Evolutionary conservation across 1,140 invertebrate genomes (phyloP), one percentile per base, ranked within the genome.

Genomic region (Cyclina sinensis): DNA sequence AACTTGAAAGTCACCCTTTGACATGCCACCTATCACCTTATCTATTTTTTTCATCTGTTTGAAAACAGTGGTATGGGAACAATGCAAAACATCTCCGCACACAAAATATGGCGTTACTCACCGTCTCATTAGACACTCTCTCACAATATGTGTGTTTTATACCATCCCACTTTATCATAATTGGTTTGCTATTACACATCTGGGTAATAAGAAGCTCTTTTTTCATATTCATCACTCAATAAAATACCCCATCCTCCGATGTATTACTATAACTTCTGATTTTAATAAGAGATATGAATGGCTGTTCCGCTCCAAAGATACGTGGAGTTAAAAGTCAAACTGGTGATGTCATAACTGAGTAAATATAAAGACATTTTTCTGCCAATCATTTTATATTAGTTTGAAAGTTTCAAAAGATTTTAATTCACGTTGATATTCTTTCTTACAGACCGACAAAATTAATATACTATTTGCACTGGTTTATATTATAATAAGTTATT

Each of bases 101-200:
- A 27, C 18, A 27, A n/a, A n/a, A n/a, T 43, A 7, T 27, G 24
- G 7, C 7, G 57, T 62, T 62, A 62, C 57, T 62, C 57, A 62
- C 27, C 5, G 0, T 21, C 21, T 27, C 21, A 24, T 27, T 24
- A 62, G 57, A 62, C 57, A 62, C 24, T 62, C 57, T 62, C 57
- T 62, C 57, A 62, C 14, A 27, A 27, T 62, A 62, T 24, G 24
- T 5, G 57, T n/a, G 9, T 27, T 62, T 62, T 21, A 62, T 27
- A 62, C 57, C 57, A 62, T 62, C 57, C 57, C 57, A 62, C 24
- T 62, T 62, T n/a, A 62, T 62, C n/a, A 62, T 62, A 62, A 62
- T 27, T 62, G 57, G 57, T 62, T 62, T 62, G 57, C 27, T 62
- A 62, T 62, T 62, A 62, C 57, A 27, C 57, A 24, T 9, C 27